Evolutionary conservation across 1,140 invertebrate genomes (phyloP), one percentile per base, ranked within the genome.

Genomic region (Orius laevigatus): DNA sequence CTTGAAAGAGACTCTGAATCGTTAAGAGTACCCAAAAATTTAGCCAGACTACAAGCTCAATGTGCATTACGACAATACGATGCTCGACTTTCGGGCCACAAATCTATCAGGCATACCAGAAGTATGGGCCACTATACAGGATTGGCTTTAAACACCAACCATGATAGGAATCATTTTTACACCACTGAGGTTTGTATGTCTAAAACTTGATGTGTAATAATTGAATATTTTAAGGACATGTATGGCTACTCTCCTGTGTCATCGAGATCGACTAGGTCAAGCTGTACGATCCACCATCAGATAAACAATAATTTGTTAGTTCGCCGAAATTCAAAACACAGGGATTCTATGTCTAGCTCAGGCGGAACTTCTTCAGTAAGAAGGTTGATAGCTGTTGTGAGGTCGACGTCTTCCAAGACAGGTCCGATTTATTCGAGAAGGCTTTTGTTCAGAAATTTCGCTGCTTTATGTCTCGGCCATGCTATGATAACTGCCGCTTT

Each of bases 311-410:
- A 61, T 58, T 9, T 60, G 59, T 12, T 51, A 49, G 9, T 59
- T 53, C 12, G 56, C 53, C 5, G 54, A 61, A 0, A 48, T 61
- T 12, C 60, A 63, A 64, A 71, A 12, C 63, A 76, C 43, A 64
- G 73, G 1, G 76, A 79, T 41, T 79, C 77, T 1, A 68, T 75
- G 56, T 71, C 71, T 4, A 79, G 75, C 2, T 78, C 77, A 2
- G 73, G 77, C 6, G 76, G 76, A 0, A 74, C 76, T 0, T 77
- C 75, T 0, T 79, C 77, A 1, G 77, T 81, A 0, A 67, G 75
- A 5, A 65, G 75, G 1, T 62, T 81, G 0, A 73, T 81, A n/a
- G 69, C 73, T 1, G 65, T 76, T 0, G 75, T 60, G 1, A 52
- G 60, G 1, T 57, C 58, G 2, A 60, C 60, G 0, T 57, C 59